Evolutionary conservation across 2,888 invertebrate species (phyloP).

Genomic region (Sclerodermus sp.): DNA sequence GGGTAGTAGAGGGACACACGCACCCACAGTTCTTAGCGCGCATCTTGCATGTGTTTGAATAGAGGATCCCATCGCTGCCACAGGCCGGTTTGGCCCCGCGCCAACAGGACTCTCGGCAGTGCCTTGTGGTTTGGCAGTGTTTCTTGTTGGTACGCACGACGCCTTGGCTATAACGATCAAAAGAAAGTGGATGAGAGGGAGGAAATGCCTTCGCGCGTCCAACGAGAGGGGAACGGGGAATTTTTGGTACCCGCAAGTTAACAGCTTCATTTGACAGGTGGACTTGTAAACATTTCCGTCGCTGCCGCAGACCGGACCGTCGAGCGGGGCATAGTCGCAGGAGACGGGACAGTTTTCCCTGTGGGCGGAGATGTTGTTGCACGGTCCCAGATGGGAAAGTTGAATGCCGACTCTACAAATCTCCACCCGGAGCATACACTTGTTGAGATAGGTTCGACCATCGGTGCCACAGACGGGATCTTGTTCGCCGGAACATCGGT

Average conservation of each 20-base stretch:
- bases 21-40: conserved; percentile 90
- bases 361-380: conserved; percentile 75
- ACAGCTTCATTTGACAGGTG: conserved; percentile 89
- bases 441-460: conserved; percentile 82
- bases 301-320: conserved; percentile 89
- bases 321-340: conserved; percentile 82
- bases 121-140: conserved; percentile 87
- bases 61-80: conserved; percentile 86
- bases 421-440: conserved; percentile 63
- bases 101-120: conserved; percentile 90
- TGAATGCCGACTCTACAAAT: conserved; percentile 64
- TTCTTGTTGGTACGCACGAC: conserved; percentile 86
- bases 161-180: conserved; percentile 75
- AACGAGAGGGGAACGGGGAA: too few species aligned
- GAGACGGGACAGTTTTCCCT: conserved; percentile 88
- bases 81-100: conserved; percentile 86
- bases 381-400: conserved; percentile 67
- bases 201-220: too few species aligned
- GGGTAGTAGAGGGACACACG: conserved; percentile 28
- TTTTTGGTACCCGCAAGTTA: conserved; percentile 87
- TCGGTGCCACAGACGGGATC: conserved; percentile 89
- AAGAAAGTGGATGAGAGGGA: too few species aligned
- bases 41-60: conserved; percentile 89
- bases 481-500: conserved; percentile 78
- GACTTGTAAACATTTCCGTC: conserved; percentile 92